These are phyloP conservation scores for Aythya baeri DNA, from an alignment of 2,113 vertebrate genomes.

Conservation along the genomic window DNA sequence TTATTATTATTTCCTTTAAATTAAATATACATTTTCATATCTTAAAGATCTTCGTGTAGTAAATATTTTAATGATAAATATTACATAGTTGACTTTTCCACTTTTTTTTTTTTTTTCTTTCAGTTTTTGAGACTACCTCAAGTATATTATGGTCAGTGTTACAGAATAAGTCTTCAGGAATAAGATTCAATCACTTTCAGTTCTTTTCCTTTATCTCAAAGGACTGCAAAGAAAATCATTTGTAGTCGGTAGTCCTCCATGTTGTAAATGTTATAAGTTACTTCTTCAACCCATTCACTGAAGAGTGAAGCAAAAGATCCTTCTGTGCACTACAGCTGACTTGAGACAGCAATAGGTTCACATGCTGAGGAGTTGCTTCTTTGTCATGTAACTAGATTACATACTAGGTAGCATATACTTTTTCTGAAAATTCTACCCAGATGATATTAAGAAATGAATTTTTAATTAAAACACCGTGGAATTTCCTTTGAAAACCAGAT, in stretches of 20 bases:
- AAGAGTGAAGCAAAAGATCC: neutral
- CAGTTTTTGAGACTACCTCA: neutral
- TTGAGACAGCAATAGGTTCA: neutral
- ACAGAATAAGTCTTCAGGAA: neutral
- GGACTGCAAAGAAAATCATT: rapidly evolving
- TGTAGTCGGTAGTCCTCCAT: neutral
- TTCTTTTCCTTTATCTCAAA: neutral
- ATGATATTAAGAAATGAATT: neutral
- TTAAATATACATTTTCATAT: neutral
- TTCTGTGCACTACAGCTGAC: neutral
- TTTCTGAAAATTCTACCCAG: neutral
- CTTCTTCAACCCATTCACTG: neutral
- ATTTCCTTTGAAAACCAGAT: constrained; percentile 20
- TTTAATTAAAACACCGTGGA: neutral
- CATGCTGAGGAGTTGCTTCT: neutral
- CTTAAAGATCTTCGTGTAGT: neutral
- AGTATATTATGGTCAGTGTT: neutral
- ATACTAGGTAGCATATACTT: neutral
- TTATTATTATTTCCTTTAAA: neutral
- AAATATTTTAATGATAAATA: neutral
- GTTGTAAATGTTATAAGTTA: neutral
- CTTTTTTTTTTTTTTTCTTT: neutral
- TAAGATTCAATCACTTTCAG: neutral
- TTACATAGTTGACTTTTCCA: neutral
- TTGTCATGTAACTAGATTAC: neutral